Percentiles rank a stretch among this genome's conserved stretches.
Evolutionary conservation across 2,888 invertebrate species (phyloP).

Genomic region (Phyllotreta striolata): DNA sequence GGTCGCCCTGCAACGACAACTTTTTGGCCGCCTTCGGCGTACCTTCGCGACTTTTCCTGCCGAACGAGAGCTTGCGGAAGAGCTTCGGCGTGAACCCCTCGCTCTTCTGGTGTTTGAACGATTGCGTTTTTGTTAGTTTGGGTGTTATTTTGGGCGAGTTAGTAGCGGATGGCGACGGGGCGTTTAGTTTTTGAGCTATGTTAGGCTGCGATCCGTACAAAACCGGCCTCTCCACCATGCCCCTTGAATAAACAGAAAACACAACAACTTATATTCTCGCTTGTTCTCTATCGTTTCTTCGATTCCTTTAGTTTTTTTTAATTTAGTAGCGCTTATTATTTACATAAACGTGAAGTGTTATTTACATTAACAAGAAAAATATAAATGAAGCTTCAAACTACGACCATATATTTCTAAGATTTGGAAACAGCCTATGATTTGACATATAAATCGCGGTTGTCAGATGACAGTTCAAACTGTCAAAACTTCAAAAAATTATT

Average conservation of each 20-base stretch:
- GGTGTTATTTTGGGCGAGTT: conserved; percentile 58
- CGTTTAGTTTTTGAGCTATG: conserved; percentile 58
- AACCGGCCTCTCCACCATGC: conserved; percentile 54
- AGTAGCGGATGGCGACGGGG: conserved; percentile 51
- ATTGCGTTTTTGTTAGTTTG: conserved; percentile 61
- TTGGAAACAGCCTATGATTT: too few species aligned
- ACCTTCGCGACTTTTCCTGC: conserved; percentile 49
- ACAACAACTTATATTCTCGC: conserved; percentile 16
- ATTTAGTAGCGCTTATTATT: too few species aligned
- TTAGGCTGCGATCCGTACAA: conserved; percentile 62
- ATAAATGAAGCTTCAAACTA: too few species aligned
- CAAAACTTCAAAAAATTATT: too few species aligned
- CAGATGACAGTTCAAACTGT: too few species aligned
- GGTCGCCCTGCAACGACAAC: conserved; percentile 44
- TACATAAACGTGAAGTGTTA: too few species aligned
- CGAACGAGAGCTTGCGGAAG: conserved; percentile 58
- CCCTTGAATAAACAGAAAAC: conserved; percentile 56
- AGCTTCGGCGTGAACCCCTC: conserved; percentile 56
- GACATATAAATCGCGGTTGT: too few species aligned
- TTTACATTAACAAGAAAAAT: too few species aligned
- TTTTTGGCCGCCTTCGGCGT: conserved; percentile 55
- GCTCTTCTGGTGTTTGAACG: conserved; percentile 58
- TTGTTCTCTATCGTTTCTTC: neutral
- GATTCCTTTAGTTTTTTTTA: too few species aligned
- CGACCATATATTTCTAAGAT: too few species aligned